Percentiles rank a stretch among this genome's conserved stretches.
phyloP scores from a whole-genome alignment of 2,797 vertebrate genomes.

The Periparus ater region DNA sequence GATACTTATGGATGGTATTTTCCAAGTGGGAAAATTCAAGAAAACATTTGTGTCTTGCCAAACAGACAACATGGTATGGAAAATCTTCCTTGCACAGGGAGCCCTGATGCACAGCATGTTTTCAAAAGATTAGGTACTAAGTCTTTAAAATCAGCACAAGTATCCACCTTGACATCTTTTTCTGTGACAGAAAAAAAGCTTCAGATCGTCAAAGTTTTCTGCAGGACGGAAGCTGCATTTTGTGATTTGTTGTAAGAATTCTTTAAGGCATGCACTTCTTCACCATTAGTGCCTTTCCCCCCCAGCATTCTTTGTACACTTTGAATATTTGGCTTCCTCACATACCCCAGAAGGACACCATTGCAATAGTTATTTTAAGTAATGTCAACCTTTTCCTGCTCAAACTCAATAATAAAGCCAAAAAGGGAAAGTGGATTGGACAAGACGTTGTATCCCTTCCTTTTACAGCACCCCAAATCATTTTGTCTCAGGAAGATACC shows the following conservation, averaged over 20 bases:
- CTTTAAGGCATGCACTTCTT: not conserved
- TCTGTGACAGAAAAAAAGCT: not conserved
- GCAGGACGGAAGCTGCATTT: not conserved
- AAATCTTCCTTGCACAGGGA: not conserved
- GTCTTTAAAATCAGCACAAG: not conserved
- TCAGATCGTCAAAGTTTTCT: not conserved
- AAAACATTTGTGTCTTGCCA: not conserved
- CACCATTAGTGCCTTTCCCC: not conserved
- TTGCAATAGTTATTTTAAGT: not conserved
- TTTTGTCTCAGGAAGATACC: not conserved
- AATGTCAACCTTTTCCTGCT: not conserved
- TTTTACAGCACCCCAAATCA: not conserved
- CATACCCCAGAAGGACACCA: not conserved
- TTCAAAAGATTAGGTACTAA: too few relatives aligned
- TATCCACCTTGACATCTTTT: not conserved
- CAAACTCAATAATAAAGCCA: not conserved
- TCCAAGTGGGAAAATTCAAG: not conserved
- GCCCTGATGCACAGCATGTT: rapidly evolving
- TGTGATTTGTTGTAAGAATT: not conserved
- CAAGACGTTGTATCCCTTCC: not conserved
- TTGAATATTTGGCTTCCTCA: not conserved
- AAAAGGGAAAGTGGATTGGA: not conserved
- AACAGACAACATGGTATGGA: rapidly evolving
- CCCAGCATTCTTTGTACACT: not conserved
- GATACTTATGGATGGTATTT: not conserved